Conservation (phyloP, 37 sponge, comb jelly and placozoan genomes). For the Cladorhizidae sp. region DNA sequence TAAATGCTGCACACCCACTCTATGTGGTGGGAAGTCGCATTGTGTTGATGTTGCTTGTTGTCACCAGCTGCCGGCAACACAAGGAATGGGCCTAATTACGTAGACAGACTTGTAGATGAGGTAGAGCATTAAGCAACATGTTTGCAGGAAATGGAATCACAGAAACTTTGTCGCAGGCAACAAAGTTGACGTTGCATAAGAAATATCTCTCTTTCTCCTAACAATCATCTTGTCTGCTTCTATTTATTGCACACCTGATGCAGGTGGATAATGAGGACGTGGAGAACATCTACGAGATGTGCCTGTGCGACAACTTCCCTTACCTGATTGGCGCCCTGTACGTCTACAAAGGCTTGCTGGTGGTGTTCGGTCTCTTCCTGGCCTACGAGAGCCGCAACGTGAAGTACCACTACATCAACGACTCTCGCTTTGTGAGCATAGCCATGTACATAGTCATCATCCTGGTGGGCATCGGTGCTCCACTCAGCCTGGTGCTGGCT, state of each 20-base stretch:
- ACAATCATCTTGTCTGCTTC: not conserved
- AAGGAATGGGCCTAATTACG: too few species aligned
- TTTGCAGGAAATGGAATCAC: too few species aligned
- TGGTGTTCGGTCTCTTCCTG: conserved; percentile 79
- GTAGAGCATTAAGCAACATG: too few species aligned
- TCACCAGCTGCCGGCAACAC: too few species aligned
- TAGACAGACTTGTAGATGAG: too few species aligned
- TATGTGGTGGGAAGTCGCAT: too few species aligned
- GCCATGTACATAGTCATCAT: conserved; percentile 70
- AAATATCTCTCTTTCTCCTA: not conserved
- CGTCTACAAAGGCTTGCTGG: conserved; percentile 70
- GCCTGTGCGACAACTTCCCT: conserved; percentile 36
- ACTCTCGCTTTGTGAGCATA: conserved; percentile 68
- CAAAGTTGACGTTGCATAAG: too few species aligned
- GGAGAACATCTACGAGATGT: conserved; percentile 13
- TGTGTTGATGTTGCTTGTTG: too few species aligned
- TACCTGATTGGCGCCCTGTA: conserved; percentile 75
- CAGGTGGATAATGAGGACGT: conserved; percentile 13
- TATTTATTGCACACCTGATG: too few species aligned
- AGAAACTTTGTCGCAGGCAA: too few species aligned
- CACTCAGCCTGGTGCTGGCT: conserved; percentile 61
- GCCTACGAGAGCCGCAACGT: conserved; percentile 89
- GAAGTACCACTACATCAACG: conserved; percentile 71
- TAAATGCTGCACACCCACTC: too few species aligned
- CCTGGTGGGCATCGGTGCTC: conserved; percentile 63